A percentile compares a stretch with the other conserved stretches of the same genome.
phyloP scores from a whole-genome alignment of 1,140 invertebrate species.

The Oncopeltus fasciatus region DNA sequence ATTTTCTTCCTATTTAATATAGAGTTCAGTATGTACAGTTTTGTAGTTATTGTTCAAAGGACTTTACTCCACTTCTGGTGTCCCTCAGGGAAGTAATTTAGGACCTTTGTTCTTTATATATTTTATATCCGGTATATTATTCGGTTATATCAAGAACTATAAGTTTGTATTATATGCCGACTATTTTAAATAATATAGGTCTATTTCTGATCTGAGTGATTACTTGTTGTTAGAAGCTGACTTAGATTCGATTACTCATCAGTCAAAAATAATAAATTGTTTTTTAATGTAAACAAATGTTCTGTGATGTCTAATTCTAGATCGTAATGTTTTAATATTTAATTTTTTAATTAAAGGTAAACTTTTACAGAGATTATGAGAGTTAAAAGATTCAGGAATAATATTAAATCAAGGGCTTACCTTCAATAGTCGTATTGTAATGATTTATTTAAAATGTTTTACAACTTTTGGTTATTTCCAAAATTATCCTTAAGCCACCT shows the following conservation, averaged over 20 bases:
- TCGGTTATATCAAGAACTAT: background rate
- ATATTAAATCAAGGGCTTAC: too few species aligned
- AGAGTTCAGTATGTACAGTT: background rate
- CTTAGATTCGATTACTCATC: background rate
- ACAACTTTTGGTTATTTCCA: too few species aligned
- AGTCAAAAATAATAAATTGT: background rate
- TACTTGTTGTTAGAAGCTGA: background rate
- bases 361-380: too few species aligned
- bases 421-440: too few species aligned
- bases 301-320: background rate
- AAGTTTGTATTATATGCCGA: background rate
- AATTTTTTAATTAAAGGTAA: background rate
- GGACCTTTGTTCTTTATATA: background rate
- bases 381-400: too few species aligned
- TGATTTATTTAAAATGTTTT: too few species aligned
- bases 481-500: too few species aligned
- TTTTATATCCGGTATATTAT: background rate
- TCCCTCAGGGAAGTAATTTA: background rate
- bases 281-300: background rate
- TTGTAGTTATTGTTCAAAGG: background rate
- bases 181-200: background rate
- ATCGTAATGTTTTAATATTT: background rate
- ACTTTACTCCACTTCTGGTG: background rate
- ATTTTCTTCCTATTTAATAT: background rate
- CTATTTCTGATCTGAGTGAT: background rate